Evolutionary conservation across 2,888 invertebrate species (phyloP), one percentile per base, ranked within the genome.

Genomic region (Toxonevra muliebris): DNA sequence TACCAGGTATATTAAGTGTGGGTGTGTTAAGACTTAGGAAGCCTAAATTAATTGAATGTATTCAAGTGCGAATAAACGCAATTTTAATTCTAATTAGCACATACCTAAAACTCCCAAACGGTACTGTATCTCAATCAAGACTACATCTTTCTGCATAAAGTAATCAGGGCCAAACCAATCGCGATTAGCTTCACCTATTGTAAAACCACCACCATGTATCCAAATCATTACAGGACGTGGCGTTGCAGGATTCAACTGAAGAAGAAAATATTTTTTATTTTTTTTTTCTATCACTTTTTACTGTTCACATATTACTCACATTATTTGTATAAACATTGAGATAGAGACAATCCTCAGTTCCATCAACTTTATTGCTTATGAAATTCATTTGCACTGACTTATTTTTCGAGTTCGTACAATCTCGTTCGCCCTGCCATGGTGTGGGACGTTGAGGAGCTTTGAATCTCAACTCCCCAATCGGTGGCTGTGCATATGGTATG

Each of bases 291-390:
- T n/a, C n/a, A n/a, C n/a, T n/a, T n/a, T n/a, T n/a, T n/a, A n/a
- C n/a, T n/a, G n/a, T n/a, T n/a, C n/a, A n/a, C n/a, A n/a, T n/a
- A n/a, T n/a, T n/a, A 75, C 79, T 77, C 69, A 84, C 84, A 76
- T 83, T 79, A 68, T 83, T 84, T 15, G 82, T 80, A 63, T 77
- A 85, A 41, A 88, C 85, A 78, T 87, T 88, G 10, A 88, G 75
- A 75, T 86, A 86, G n/a, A 88, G 79, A 71, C 88, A 88, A 74
- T 88, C 87, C 79, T 89, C 88, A 42, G 81, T 77, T 10, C 88
- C 88, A 55, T 86, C 81, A 9, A 84, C 73, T 72, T 81, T 79
- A 50, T 84, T 75, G 19, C 70, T 71, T 4, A 84, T 74, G 1
- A 80, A 73, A 43, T 85, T 78, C 65, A 77, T 76, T 72, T 86